Evolutionary conservation across 2,113 vertebrate species (phyloP).

Genomic region (Chaenocephalus aceratus): DNA sequence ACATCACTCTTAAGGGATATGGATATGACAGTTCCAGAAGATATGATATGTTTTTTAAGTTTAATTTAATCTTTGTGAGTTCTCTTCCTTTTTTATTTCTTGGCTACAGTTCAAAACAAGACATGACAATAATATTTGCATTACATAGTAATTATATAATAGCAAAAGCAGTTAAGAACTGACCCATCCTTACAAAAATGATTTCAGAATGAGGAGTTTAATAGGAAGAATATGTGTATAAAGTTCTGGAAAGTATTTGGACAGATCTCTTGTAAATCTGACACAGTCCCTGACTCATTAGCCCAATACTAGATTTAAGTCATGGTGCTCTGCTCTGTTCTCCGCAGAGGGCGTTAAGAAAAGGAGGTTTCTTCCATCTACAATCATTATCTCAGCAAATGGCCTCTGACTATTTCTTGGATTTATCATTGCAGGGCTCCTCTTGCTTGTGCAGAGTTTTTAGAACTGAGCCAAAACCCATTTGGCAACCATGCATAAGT

Average conservation of each 20-base stretch:
- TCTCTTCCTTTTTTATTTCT: neutral
- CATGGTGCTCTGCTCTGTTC: conserved; percentile 9
- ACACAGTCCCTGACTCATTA: neutral
- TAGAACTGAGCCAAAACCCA: conserved; percentile 39
- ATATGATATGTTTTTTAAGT: neutral
- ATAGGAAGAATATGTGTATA: neutral
- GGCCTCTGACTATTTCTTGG: conserved; percentile 14
- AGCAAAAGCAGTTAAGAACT: neutral
- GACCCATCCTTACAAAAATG: too few species aligned
- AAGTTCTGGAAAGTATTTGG: neutral
- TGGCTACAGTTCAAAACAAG: neutral
- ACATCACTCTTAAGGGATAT: neutral
- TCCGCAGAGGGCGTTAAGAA: neutral
- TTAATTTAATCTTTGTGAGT: neutral
- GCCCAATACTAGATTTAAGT: conserved; percentile 4
- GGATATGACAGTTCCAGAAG: neutral
- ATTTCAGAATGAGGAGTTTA: neutral
- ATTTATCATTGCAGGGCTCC: neutral
- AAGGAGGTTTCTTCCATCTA: conserved; percentile 14
- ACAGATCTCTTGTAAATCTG: neutral
- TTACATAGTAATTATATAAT: neutral
- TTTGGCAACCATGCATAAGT: conserved; percentile 1
- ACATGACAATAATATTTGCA: neutral
- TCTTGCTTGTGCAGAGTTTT: conserved; percentile 11
- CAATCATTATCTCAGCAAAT: conserved; percentile 31